Evolutionary conservation across 1,140 invertebrate species (phyloP), one percentile per base, ranked within the genome.

Genomic region (Musca vetustissima): DNA sequence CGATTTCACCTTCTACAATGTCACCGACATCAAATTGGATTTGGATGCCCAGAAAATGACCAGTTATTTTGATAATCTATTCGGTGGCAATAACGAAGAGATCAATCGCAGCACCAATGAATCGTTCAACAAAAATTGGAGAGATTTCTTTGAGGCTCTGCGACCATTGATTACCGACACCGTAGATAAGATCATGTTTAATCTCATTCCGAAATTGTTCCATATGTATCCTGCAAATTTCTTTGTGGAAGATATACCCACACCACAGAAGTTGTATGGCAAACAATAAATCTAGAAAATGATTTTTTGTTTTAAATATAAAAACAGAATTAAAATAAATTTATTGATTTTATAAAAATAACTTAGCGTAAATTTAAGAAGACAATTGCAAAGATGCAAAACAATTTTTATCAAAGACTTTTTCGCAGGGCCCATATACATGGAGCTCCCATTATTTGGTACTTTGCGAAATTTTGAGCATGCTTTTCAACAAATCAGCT

Each of bases 51-150:
- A 24, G 3, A 32, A 66, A 36, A 17, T 70, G 19, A 28, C 21
- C 32, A 66, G 55, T 2, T 28, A 69, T 48, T 70, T 71, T 19
- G 69, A 73, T 25, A 67, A 70, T 22, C 36, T 69, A 3, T 70
- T 69, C 50, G 69, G 66, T 66, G 55, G 67, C 36, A 70, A 67
- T 21, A 71, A 67, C 36, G 65, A 69, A 57, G 67, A 71, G 71
- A 55, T 76, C 84, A 87, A 88, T 83, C 87, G 88, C 55, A 87
- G 86, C 67, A 88, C 87, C 2, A 89, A 89, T 71, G 81, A 84
- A 7, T 88, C 88, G 76, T 82, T 89, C 52, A 89, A 89, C 76
- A 85, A 85, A 17, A 89, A 89, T 74, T 89, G 88, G 88, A 80
- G 83, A 22, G 85, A 86, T 48, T 85, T 88, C 7, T 85, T 86